Conservation (phyloP, 2,797 vertebrate genomes). For the Neosalanx taihuensis region DNA sequence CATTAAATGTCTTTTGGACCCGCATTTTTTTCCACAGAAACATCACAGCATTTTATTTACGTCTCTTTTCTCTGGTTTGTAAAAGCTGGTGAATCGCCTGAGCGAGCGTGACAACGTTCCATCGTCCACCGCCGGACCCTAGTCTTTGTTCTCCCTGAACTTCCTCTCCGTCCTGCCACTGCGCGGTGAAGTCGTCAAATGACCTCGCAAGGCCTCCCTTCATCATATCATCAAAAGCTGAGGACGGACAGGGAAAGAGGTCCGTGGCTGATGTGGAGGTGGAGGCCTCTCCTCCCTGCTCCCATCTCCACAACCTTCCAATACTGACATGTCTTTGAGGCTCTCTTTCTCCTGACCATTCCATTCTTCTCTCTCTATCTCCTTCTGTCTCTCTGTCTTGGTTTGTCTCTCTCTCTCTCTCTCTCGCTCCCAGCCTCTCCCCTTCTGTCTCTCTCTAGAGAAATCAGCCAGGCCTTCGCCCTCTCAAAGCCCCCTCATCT, state of each 20-base stretch:
- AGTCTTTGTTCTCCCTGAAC: slow-evolving; percentile 1
- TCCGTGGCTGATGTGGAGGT: background rate
- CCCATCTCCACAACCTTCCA: slow-evolving; percentile 4
- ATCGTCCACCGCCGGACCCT: slow-evolving; percentile 2
- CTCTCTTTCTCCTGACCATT: slow-evolving; percentile 17
- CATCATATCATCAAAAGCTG: slow-evolving; percentile 15
- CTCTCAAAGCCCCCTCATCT: slow-evolving; percentile 41
- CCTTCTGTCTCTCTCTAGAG: slow-evolving; percentile 23
- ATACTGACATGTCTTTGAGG: slow-evolving; percentile 19
- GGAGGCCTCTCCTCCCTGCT: slow-evolving; percentile 1
- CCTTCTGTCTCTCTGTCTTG: slow-evolving; percentile 7
- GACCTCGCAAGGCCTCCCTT: slow-evolving; percentile 1
- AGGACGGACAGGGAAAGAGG: slow-evolving; percentile 9
- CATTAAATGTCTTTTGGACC: background rate
- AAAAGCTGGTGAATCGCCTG: background rate
- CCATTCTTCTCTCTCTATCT: slow-evolving; percentile 14
- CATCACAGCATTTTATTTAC: background rate
- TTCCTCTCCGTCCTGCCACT: background rate
- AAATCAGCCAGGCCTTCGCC: slow-evolving; percentile 39
- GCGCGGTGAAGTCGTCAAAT: slow-evolving; percentile 21
- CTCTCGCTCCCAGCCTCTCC: slow-evolving; percentile 3
- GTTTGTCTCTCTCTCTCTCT: background rate
- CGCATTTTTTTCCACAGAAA: background rate
- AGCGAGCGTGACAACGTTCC: slow-evolving; percentile 10
- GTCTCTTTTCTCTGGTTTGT: slow-evolving; percentile 12